Base-by-base conservation (phyloP, 1,140 invertebrate genomes). In the Musca domestica region DNA sequence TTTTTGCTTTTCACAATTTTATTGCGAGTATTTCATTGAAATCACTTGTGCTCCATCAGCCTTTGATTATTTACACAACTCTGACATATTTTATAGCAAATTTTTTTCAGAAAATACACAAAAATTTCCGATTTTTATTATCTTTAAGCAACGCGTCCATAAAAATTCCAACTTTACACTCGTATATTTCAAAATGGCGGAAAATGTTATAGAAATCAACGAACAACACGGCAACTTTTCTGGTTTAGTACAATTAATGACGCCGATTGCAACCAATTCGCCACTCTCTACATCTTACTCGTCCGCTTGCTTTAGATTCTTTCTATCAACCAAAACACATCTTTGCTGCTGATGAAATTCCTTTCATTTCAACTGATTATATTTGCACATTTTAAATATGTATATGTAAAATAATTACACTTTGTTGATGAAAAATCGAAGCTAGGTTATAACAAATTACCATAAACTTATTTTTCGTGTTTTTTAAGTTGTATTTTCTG, bases 141-240 rank as follows among this genome's bases (percentile, higher is more conserved):
- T 27, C 30, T 76, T 74, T 73, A 71, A 80, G 74, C 77, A 80
- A 80, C 77, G 77, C 77, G 74, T 75, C 74, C 76, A 80, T 66
- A 66, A 54, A 65, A 80, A 77, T 79, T 79, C 76, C 77, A 79
- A 73, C 58, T 70, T 70, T 64, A 70, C 63, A 74, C 70, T 76
- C 74, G 74, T 78, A 80, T 74, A 75, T 80, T 80, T 80, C 77
- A 80, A 80, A 80, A 80, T 80, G 77, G 77, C 77, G 77, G 77
- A 80, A 69, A 69, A 69, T 66, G 41, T 25, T 63, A 58, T 54
- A 69, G 67, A 69, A 34, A 48, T 64, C 74, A 73, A 76, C 74
- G 67, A 69, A 61, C 34, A 30, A 74, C 73, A 76, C 74, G 74
- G 76, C 77, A 71, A 77, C 52, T 66, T 71, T 76, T 73, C 12